Evolutionary conservation across 2,888 invertebrate genomes (phyloP), one percentile per base, ranked within the genome.

Genomic region (Pandemis heparana): DNA sequence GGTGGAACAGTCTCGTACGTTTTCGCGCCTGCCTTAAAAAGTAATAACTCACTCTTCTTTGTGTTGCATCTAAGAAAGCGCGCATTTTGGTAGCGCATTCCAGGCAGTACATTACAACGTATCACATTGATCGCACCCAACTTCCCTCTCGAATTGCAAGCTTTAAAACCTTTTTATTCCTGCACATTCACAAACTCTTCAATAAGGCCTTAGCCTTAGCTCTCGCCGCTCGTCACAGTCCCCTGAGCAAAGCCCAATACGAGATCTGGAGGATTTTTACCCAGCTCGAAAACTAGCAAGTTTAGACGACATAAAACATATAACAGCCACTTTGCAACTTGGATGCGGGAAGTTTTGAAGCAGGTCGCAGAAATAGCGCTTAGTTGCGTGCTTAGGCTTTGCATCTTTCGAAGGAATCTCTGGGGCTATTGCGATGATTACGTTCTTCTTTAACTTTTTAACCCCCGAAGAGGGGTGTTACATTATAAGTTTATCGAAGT

Each of bases 281-380:
- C 76, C 78, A 77, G 80, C 75, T 77, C 77, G 71, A 79, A 80
- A 80, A 78, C 79, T 75, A 77, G 79, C 61, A 81, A 85, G 83
- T 82, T 82, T 76, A 70, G 76, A 82, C 63, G 39, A 48, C 46
- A 32, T 67, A 60, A 12, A 59, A 60, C 65, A 59, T 18, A 63
- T 73, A 67, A 43, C 23, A 23, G n/a, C 66, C 59, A 68, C 72
- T 68, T 68, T 73, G 63, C 48, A 68, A 73, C 62, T 56, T 48
- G 59, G 46, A 39, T 56, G 39, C 12, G 38, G 48, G 39, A 73
- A 63, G 72, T 73, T 68, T 63, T n/a, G 39, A 12, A 51, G 16
- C 18, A 51, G 41, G 48, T 16, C 39, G 32, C 9, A 41, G 23
- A n/a, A n/a, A 23, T 10, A 38, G 60, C 60, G 56, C 56, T 18